Evolutionary conservation across 1,140 invertebrate genomes (phyloP).

Genomic region (Drosophila suzukii): DNA sequence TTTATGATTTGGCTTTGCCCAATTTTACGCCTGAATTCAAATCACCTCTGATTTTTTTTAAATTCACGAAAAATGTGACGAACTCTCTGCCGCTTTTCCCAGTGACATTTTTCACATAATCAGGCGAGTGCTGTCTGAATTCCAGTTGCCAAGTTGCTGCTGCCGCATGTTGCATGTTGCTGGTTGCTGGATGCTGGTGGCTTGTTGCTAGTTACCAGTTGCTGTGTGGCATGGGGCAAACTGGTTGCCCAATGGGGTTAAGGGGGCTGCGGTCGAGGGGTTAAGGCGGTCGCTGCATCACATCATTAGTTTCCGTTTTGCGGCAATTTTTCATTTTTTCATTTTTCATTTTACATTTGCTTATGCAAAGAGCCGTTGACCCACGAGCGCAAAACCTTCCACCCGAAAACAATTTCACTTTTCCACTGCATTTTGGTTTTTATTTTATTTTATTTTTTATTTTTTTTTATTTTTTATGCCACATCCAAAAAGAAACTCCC

Average conservation of each 20-base stretch:
- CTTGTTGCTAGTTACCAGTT: conserved; percentile 23
- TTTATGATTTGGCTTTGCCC: conserved; percentile 38
- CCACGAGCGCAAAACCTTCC: conserved; percentile 27
- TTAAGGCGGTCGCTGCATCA: conserved; percentile 57
- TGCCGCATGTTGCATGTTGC: conserved; percentile 13
- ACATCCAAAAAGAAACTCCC: conserved; percentile 49
- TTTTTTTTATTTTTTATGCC: neutral
- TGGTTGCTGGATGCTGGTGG: conserved; percentile 7
- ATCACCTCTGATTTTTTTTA: no score
- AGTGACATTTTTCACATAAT: conserved; percentile 83
- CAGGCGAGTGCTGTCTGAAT: conserved; percentile 71
- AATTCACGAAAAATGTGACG: neutral
- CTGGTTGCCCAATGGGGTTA: conserved; percentile 48
- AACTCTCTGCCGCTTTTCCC: conserved; percentile 33
- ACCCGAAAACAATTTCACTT: conserved; percentile 65
- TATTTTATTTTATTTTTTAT: neutral
- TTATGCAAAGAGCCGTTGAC: conserved; percentile 74
- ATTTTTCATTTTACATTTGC: conserved; percentile 18
- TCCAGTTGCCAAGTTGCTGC: conserved; percentile 47
- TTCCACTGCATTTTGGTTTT: conserved; percentile 25
- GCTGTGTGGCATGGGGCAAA: conserved; percentile 56
- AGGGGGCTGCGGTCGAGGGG: conserved; percentile 3
- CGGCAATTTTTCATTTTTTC: conserved; percentile 78
- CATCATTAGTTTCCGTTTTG: conserved; percentile 84
- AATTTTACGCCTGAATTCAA: no score